A percentile compares a stretch with the other conserved stretches of the same genome.
Conservation (phyloP, 2,113 vertebrate species). For the Rhea americana region DNA sequence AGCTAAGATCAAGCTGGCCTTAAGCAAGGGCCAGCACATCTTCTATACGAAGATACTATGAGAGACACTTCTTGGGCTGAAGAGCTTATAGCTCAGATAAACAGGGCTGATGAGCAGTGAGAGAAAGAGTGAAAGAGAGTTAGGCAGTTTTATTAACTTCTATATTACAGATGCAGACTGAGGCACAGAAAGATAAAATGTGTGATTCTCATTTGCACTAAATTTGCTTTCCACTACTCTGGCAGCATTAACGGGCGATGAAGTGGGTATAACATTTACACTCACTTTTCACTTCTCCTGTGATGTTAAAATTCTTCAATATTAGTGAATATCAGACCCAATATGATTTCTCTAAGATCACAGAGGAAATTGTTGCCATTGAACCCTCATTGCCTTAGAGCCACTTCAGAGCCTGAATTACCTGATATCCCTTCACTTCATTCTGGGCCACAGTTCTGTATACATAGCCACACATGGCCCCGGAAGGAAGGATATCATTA, state of each 20-base stretch:
- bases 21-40: neutral
- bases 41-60: neutral
- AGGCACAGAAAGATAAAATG: slow-evolving; percentile 58
- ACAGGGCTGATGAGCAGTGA: neutral
- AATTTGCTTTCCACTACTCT: slow-evolving; percentile 60
- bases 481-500: neutral
- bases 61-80: neutral
- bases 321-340: slow-evolving; percentile 33
- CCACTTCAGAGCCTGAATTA: neutral
- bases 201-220: slow-evolving; percentile 64
- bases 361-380: neutral
- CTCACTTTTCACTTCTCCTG: slow-evolving; percentile 52
- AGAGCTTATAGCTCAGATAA: neutral
- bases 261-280: slow-evolving; percentile 59
- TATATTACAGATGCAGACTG: slow-evolving; percentile 50
- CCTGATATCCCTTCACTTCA: neutral
- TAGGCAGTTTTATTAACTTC: slow-evolving; percentile 56
- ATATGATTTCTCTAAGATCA: slow-evolving; percentile 28
- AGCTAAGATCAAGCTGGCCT: neutral
- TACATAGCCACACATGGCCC: neutral
- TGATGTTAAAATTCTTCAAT: slow-evolving; percentile 49
- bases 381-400: slow-evolving; percentile 27
- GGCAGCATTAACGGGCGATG: slow-evolving; percentile 57
- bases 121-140: neutral
- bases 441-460: neutral